Base-by-base conservation (phyloP, 2,113 vertebrate species). In the Thermophis baileyi region DNA sequence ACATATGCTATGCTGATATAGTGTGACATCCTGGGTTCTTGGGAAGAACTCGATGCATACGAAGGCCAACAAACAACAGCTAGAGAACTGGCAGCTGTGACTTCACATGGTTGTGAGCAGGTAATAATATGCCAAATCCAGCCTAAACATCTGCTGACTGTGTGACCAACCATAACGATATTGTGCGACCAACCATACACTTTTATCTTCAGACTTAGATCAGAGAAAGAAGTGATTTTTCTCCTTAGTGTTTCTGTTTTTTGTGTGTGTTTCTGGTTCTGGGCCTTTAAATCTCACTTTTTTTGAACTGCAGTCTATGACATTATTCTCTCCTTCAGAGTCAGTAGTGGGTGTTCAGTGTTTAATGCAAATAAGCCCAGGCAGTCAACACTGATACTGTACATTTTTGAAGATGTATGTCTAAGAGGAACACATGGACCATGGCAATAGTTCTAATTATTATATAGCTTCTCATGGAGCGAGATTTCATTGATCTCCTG, bases 371-470 rank as follows among this genome's bases (percentile, higher is more conserved):
- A 47, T 10, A 53, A 89, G 27, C 0, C 49, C 50, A 10, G 0
- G 3, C 20, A 74, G 2, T 0, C 20, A 69, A 50, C 53, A 30
- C 85, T 50, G 5, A n/a, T 24, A n/a, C n/a, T n/a, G n/a, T n/a
- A 89, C 27, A 53, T 49, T 85, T 22, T 91, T 94, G n/a, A 91
- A 22, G 2, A 69, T 1, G 0, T 47, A 87, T 87, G 3, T 1
- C 3, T n/a, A 20, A 46, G 27, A 55, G 49, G n/a, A 69, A 3
- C 27, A 8, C 0, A 0, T 53, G 51, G 16, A 4, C 27, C 89
- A 25, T 69, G 92, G 6, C 0, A 90, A 1, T 0, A 2, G 60
- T 91, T 7, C 53, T 87, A 47, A 85, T 74, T 85, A 40, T 90
- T 86, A 53, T 91, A 22, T 20, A 55, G 50, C 57, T 9, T 51